Evolutionary conservation across 1,140 invertebrate genomes (phyloP), one percentile per base, ranked within the genome.

Genomic region (Zaprionus gabonicus): DNA sequence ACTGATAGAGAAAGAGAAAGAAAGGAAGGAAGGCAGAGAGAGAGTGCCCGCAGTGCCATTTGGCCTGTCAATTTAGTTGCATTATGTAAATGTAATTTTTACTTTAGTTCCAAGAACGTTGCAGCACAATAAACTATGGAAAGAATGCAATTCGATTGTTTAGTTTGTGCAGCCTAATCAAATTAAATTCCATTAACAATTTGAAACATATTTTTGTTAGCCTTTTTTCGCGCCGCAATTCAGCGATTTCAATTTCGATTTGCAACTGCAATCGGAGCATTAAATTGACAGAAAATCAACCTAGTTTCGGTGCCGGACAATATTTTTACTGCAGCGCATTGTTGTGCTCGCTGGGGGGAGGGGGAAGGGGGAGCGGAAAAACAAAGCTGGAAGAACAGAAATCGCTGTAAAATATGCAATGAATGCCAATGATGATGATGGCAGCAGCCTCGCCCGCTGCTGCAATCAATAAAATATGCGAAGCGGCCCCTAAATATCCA

Each of bases 21-120:
- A 31, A 4, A 53, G 12, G 13, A 13, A 27, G 23, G 0, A 3
- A 23, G 17, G n/a, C 3, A 28, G 25, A 23, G 25, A 12, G 13
- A 13, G 51, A 15, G 5, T 15, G 25, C 36, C 67, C 53, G 58
- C 59, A 55, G 34, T 63, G 63, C 63, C 57, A 72, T 76, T 72
- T 67, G 28, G 58, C 46, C 68, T 83, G 80, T 82, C 84, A 83
- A 87, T 88, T 88, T 75, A 71, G 67, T 62, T 87, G 84, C 81
- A 87, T 87, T 88, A 88, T 88, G 83, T 88, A 88, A 87, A 88
- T 84, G 84, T 60, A 78, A 86, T 81, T 87, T 80, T 78, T 81
- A 64, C 70, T 51, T 51, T 20, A 65, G 41, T 53, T 27, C 2
- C 53, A 36, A 38, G 15, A 41, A n/a, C 15, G 5, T 17, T 44